A percentile compares a stretch with the other conserved stretches of the same genome.
Evolutionary conservation across 2,113 vertebrate species (phyloP).

Genomic region (Euleptes europaea): DNA sequence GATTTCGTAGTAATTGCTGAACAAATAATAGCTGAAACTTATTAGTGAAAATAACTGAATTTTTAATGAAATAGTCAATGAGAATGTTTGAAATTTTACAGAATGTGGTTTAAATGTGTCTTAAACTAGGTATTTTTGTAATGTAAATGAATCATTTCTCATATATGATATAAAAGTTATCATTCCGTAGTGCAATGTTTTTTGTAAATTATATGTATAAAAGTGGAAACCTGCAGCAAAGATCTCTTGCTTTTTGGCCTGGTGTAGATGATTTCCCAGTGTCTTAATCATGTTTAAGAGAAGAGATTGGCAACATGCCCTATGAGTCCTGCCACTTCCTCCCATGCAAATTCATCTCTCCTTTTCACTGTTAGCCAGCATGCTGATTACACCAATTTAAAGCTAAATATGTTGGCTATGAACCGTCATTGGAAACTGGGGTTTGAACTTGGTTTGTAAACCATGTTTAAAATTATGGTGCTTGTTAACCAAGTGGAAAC

Average conservation of each 20-base stretch:
- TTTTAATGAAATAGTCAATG: constrained; percentile 3
- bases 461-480: neutral
- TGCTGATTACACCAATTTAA: too few species aligned
- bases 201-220: neutral
- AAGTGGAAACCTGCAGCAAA: too few species aligned
- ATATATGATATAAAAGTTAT: neutral
- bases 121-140: neutral
- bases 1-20: neutral
- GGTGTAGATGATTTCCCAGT: too few species aligned
- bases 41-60: constrained; percentile 8
- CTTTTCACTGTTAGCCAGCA: too few species aligned
- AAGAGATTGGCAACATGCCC: too few species aligned
- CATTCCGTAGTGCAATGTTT: neutral
- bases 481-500: too few species aligned
- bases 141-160: neutral
- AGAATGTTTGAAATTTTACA: neutral
- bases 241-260: too few species aligned
- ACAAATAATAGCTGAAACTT: neutral
- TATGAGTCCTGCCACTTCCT: too few species aligned
- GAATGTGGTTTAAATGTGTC: constrained; percentile 23
- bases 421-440: neutral
- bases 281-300: too few species aligned
- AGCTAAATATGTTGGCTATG: too few species aligned
- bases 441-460: neutral
- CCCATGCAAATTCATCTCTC: too few species aligned